Conservation (phyloP, 2,113 vertebrate genomes). For the Gobius niger region DNA sequence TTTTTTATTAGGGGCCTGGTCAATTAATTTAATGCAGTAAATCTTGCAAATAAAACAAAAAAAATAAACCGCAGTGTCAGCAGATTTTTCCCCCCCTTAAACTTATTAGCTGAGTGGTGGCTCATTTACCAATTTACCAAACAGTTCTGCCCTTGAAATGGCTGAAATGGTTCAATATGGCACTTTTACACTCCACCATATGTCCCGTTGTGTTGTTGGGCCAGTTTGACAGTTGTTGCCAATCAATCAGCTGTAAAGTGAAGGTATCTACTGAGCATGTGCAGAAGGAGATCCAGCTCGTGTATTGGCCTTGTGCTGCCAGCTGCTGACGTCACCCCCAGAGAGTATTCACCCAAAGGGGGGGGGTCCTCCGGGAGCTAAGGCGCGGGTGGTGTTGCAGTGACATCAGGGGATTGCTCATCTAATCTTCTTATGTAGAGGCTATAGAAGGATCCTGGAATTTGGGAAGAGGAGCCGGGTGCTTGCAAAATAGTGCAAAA, state of each 20-base stretch:
- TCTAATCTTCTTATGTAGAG: constrained; percentile 68
- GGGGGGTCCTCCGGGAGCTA: constrained; percentile 22
- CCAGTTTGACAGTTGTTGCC: constrained; percentile 25
- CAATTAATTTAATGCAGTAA: not conserved
- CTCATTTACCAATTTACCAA: not conserved
- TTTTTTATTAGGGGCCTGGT: not conserved
- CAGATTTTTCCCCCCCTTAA: not conserved
- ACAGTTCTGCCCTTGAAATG: constrained; percentile 33
- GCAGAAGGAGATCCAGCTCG: not conserved
- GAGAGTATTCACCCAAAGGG: not conserved
- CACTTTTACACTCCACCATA: constrained; percentile 60
- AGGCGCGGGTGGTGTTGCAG: constrained; percentile 40
- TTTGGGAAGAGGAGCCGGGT: constrained; percentile 11
- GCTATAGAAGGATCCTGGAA: constrained; percentile 29
- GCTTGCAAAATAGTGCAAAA: not conserved
- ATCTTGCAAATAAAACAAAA: not conserved
- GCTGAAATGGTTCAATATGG: constrained; percentile 42
- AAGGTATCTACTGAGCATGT: constrained; percentile 39
- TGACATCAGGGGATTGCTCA: constrained; percentile 64
- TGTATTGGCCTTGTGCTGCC: not conserved
- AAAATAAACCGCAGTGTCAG: not conserved
- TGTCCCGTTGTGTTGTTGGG: constrained; percentile 51
- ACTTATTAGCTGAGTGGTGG: not conserved
- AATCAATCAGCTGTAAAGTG: constrained; percentile 21
- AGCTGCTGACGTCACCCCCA: constrained; percentile 4